These are phyloP conservation scores for Setipinna tenuifilis DNA, from an alignment of 2,797 vertebrate genomes.

Conservation along the genomic window DNA sequence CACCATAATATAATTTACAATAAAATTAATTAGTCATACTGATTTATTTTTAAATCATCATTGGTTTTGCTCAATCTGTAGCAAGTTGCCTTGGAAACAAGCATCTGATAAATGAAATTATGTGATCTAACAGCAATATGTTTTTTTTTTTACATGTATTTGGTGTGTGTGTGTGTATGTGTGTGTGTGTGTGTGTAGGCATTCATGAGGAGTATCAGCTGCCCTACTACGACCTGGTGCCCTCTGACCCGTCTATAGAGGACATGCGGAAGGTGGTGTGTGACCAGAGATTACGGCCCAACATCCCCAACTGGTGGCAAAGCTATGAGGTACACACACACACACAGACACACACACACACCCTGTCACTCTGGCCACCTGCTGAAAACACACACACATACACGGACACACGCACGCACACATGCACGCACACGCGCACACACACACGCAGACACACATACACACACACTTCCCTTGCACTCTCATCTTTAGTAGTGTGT, in stretches of 20 bases:
- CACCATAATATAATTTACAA: too few species aligned
- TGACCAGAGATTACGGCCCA: constrained; percentile 92
- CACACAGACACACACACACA: background rate
- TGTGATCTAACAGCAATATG: too few species aligned
- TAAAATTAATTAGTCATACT: too few species aligned
- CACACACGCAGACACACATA: background rate
- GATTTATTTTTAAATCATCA: too few species aligned
- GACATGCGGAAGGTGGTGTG: constrained; percentile 96
- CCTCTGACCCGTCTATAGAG: constrained; percentile 93
- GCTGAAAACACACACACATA: background rate
- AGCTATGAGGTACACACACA: constrained; percentile 86
- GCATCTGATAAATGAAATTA: too few species aligned
- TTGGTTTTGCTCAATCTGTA: too few species aligned
- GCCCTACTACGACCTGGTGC: constrained; percentile 92
- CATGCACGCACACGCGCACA: background rate
- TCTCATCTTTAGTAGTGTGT: background rate
- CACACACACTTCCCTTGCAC: background rate
- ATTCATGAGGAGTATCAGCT: constrained; percentile 95
- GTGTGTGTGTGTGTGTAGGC: constrained; percentile 68
- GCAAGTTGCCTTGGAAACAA: too few species aligned
- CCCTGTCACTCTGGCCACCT: background rate
- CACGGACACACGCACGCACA: background rate
- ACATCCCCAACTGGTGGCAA: constrained; percentile 96
- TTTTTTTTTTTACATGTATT: background rate
- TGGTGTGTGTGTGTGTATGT: constrained; percentile 64